phyloP scores from a whole-genome alignment of 2,888 invertebrate genomes.

The Chrysolina haemoptera region DNA sequence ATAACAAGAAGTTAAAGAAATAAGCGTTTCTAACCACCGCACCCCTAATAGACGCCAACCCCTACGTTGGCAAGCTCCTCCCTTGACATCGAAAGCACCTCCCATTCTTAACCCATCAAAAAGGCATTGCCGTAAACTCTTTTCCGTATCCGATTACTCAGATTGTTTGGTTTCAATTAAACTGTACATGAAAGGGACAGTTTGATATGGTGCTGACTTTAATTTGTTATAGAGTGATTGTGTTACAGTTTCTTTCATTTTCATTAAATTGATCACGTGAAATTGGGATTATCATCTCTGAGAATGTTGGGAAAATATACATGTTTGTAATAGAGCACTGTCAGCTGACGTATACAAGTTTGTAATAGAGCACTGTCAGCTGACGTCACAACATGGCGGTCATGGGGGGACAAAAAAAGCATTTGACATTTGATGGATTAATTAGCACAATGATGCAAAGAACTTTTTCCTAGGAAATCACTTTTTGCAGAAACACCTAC shows the following conservation, averaged over 20 bases:
- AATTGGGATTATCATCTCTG: background rate
- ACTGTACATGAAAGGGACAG: background rate
- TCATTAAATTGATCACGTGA: no score
- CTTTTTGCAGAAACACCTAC: no score
- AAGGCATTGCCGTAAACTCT: slow-evolving; percentile 15
- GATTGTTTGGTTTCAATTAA: slow-evolving; percentile 18
- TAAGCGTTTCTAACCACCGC: slow-evolving; percentile 60
- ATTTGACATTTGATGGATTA: no score
- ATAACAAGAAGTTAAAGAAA: slow-evolving; percentile 55
- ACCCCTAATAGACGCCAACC: slow-evolving; percentile 57
- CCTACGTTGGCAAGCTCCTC: slow-evolving; percentile 55
- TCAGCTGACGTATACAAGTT: no score
- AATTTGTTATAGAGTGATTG: background rate
- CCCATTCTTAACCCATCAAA: slow-evolving; percentile 37
- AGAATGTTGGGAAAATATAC: no score
- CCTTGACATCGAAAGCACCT: slow-evolving; percentile 44
- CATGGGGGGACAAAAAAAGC: no score
- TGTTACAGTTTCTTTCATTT: background rate
- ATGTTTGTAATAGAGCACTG: no score
- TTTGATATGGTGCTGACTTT: background rate
- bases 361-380: no score
- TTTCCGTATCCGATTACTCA: slow-evolving; percentile 27
- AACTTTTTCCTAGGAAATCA: no score
- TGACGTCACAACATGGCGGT: no score
- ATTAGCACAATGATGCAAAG: no score